Evolutionary conservation across 2,113 vertebrate genomes (phyloP).

Genomic region (Lathamus discolor): DNA sequence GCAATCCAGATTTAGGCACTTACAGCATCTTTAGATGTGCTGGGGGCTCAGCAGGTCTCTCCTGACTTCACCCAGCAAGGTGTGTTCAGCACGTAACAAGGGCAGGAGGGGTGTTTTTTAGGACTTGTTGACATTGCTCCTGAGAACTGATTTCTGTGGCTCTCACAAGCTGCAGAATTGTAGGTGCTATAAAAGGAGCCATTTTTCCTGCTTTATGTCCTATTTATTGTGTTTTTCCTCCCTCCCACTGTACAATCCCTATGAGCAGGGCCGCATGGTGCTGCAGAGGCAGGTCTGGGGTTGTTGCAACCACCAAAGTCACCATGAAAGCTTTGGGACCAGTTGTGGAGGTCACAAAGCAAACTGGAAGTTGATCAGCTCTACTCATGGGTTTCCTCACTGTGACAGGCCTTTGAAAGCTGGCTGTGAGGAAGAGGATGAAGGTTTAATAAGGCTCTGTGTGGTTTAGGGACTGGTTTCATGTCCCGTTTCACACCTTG

Average conservation of each 20-base stretch:
- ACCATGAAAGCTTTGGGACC: fast-evolving
- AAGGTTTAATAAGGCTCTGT: neutral
- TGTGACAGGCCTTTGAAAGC: fast-evolving
- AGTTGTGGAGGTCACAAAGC: neutral
- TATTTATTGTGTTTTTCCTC: neutral
- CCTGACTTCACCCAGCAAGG: neutral
- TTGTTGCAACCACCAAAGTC: neutral
- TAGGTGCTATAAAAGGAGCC: neutral
- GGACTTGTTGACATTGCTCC: neutral
- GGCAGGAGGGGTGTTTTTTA: neutral
- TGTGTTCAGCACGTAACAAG: neutral
- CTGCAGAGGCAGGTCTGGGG: neutral
- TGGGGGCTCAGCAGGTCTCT: neutral
- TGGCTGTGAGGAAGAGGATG: neutral
- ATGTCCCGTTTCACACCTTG: fast-evolving
- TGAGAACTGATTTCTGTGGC: neutral
- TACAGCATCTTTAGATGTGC: fast-evolving
- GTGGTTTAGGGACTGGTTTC: neutral
- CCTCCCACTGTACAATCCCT: neutral
- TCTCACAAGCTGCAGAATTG: neutral
- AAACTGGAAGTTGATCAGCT: neutral
- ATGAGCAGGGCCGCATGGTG: fast-evolving
- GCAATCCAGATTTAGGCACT: neutral
- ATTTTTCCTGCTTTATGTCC: neutral
- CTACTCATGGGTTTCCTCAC: neutral